Evolutionary conservation across 92 coral and sea anemone genomes (phyloP).

Genomic region (Phymanthus crucifer): DNA sequence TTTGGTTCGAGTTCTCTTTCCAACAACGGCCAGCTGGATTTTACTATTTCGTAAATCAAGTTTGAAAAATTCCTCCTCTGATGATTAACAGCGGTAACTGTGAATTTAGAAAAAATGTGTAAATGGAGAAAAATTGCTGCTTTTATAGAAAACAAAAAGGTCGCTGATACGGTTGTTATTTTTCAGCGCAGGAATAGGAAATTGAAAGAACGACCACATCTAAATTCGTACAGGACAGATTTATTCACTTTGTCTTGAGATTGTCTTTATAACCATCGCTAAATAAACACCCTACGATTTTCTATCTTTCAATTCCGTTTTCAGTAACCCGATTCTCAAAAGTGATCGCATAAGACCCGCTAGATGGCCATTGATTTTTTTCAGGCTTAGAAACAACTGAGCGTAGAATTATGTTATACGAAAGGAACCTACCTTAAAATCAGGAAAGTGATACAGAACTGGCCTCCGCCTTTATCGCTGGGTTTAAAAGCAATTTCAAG

Average conservation of each 20-base stretch:
- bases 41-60: too few relatives aligned
- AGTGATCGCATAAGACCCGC: not conserved
- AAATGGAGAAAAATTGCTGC: too few relatives aligned
- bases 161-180: too few relatives aligned
- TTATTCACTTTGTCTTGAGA: not conserved
- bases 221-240: not conserved
- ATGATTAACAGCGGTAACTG: too few relatives aligned
- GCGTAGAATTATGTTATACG: not conserved
- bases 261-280: not conserved
- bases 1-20: not conserved
- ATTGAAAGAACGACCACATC: not conserved
- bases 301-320: not conserved
- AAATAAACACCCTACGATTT: not conserved
- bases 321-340: not conserved
- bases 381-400: not conserved
- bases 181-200: too few relatives aligned
- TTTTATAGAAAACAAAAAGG: too few relatives aligned
- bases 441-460: not conserved
- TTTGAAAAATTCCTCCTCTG: too few relatives aligned
- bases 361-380: not conserved
- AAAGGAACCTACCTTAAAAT: not conserved
- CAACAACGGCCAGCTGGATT: too few relatives aligned
- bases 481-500: not conserved
- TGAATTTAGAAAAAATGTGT: too few relatives aligned
- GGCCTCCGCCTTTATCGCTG: not conserved